Evolutionary conservation across 2,797 vertebrate genomes (phyloP).

Genomic region (Sebastiscus albofasciatus): DNA sequence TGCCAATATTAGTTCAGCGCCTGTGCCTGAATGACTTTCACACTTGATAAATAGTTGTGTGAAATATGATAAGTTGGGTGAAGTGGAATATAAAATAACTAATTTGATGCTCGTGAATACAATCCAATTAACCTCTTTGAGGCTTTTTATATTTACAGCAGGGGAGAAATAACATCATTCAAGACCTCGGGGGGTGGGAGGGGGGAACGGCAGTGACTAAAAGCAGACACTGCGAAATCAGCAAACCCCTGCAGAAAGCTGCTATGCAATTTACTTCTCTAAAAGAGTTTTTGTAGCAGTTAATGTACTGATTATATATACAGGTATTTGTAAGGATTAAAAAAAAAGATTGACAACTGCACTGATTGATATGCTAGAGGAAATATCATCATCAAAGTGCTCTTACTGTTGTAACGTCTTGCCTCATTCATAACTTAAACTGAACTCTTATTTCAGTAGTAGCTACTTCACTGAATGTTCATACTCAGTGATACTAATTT

Average conservation of each 20-base stretch:
- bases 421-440: not conserved
- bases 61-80: slow-evolving; percentile 58
- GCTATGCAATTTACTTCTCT: not conserved
- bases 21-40: slow-evolving; percentile 56
- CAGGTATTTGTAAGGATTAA: not conserved
- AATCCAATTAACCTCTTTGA: slow-evolving; percentile 67
- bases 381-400: not conserved
- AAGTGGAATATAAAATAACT: slow-evolving; percentile 55
- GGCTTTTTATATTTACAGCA: slow-evolving; percentile 48
- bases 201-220: not conserved
- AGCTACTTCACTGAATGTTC: not conserved
- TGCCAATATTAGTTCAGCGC: slow-evolving; percentile 51
- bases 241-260: not conserved
- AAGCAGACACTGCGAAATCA: slow-evolving; percentile 5
- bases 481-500: slow-evolving; percentile 18
- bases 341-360: not conserved
- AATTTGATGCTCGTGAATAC: slow-evolving; percentile 60
- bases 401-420: not conserved
- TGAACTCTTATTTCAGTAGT: slow-evolving; percentile 15
- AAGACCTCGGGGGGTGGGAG: not conserved
- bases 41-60: slow-evolving; percentile 60
- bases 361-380: not conserved
- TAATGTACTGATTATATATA: not conserved
- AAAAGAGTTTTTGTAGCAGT: not conserved
- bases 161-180: slow-evolving; percentile 36